phyloP scores from a whole-genome alignment of 2,888 invertebrate species.

The Unio delphinus region DNA sequence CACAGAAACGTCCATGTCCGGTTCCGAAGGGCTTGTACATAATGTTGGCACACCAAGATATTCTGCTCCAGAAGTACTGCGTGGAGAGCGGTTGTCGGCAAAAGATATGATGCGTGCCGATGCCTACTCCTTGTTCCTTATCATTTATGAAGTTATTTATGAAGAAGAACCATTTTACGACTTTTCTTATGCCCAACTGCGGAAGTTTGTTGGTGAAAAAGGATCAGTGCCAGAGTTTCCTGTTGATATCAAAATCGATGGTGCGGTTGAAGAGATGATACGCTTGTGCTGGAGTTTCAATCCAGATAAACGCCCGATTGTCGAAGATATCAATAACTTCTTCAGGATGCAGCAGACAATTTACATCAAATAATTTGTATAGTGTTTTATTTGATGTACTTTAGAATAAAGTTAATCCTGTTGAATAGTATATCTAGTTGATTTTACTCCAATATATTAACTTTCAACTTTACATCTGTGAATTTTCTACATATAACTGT shows the following conservation, averaged over 20 bases:
- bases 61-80: slow-evolving; percentile 35
- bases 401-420: no score
- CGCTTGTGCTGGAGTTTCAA: no score
- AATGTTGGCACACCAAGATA: slow-evolving; percentile 35
- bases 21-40: slow-evolving; percentile 7
- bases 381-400: no score
- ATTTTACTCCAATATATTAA: no score
- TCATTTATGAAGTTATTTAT: slow-evolving; percentile 22
- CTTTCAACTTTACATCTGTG: no score
- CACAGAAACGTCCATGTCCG: slow-evolving; percentile 14
- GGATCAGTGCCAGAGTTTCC: slow-evolving; percentile 20
- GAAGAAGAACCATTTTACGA: slow-evolving; percentile 34
- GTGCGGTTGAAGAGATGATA: no score
- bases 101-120: slow-evolving; percentile 27
- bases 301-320: no score
- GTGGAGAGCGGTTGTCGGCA: slow-evolving; percentile 18
- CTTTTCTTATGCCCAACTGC: slow-evolving; percentile 22
- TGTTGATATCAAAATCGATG: background rate
- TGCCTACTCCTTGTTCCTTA: slow-evolving; percentile 26
- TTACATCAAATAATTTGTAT: no score
- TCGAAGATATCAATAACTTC: no score
- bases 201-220: slow-evolving; percentile 25
- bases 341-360: no score
- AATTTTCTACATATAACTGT: no score
- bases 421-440: no score